Percentiles rank a stretch among this genome's conserved stretches.
phyloP scores from a whole-genome alignment of 2,888 invertebrate genomes.

The Atethmia centrago region DNA sequence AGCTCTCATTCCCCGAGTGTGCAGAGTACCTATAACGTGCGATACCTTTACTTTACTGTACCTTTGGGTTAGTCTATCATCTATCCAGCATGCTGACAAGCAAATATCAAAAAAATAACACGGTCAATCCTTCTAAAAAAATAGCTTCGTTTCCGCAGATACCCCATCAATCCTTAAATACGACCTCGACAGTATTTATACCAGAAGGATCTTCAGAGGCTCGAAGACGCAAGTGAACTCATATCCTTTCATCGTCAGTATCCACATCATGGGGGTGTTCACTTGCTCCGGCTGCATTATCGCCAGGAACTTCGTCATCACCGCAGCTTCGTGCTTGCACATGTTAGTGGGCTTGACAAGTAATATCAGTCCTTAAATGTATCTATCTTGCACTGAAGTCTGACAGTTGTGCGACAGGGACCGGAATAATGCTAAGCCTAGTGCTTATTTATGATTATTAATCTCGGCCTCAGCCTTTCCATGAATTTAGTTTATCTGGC shows the following conservation, averaged over 20 bases:
- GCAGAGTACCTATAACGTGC: neutral
- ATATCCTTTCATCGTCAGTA: conserved; percentile 74
- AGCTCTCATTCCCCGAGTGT: too few relatives aligned
- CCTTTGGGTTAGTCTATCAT: neutral
- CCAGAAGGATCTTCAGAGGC: conserved; percentile 69
- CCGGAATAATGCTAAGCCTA: neutral
- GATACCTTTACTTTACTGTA: neutral
- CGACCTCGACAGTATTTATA: conserved; percentile 8
- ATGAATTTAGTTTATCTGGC: neutral
- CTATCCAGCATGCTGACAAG: neutral
- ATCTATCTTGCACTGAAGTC: neutral
- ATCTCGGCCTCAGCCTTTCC: too few relatives aligned
- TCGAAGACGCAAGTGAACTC: conserved; percentile 56
- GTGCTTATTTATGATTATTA: neutral
- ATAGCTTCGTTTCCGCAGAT: conserved; percentile 2
- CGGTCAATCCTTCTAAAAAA: neutral
- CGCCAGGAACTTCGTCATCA: conserved; percentile 71
- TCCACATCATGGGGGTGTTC: conserved; percentile 69
- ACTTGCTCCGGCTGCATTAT: conserved; percentile 74
- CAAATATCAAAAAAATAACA: neutral
- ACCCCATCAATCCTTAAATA: conserved; percentile 20
- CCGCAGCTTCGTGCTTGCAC: conserved; percentile 76
- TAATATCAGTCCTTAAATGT: neutral
- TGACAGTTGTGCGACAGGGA: neutral
- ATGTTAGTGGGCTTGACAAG: conserved; percentile 62